These are phyloP conservation scores for Ligdia adustata DNA, from an alignment of 2,888 invertebrate genomes.

Conservation along the genomic window DNA sequence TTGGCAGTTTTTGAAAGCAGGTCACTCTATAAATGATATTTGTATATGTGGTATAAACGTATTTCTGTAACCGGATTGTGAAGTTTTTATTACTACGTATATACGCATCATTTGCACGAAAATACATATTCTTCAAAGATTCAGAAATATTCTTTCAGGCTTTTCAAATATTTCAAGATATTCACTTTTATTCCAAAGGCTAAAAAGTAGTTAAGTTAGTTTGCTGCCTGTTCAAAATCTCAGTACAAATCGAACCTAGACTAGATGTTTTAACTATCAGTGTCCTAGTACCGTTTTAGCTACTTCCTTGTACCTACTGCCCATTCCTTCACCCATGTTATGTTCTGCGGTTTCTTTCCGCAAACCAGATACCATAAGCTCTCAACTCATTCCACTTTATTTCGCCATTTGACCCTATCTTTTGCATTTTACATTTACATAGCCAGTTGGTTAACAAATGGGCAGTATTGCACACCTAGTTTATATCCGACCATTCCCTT, in stretches of 20 bases:
- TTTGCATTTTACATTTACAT: constrained; percentile 41
- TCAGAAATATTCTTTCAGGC: too few species aligned
- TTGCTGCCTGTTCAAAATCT: too few species aligned
- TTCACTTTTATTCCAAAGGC: too few species aligned
- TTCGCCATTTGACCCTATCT: constrained; percentile 38
- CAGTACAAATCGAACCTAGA: too few species aligned
- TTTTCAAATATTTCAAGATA: too few species aligned
- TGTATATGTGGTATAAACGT: constrained; percentile 18
- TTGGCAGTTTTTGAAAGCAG: constrained; percentile 43
- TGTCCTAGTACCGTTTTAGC: constrained; percentile 1
- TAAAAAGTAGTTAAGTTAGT: too few species aligned
- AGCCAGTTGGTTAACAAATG: constrained; percentile 37
- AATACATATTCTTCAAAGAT: too few species aligned
- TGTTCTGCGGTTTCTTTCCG: constrained; percentile 14
- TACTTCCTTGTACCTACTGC: background rate
- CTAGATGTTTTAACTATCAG: too few species aligned
- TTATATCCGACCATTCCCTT: constrained; percentile 27
- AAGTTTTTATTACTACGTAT: too few species aligned
- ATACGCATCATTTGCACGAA: too few species aligned
- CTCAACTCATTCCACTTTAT: constrained; percentile 32
- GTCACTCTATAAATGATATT: constrained; percentile 32
- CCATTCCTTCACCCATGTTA: background rate
- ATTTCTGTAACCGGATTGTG: background rate
- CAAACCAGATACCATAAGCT: constrained; percentile 21
- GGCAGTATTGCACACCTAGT: constrained; percentile 23